Conservation (phyloP, 2,797 vertebrate genomes). For the Loris lydekkerianus region DNA sequence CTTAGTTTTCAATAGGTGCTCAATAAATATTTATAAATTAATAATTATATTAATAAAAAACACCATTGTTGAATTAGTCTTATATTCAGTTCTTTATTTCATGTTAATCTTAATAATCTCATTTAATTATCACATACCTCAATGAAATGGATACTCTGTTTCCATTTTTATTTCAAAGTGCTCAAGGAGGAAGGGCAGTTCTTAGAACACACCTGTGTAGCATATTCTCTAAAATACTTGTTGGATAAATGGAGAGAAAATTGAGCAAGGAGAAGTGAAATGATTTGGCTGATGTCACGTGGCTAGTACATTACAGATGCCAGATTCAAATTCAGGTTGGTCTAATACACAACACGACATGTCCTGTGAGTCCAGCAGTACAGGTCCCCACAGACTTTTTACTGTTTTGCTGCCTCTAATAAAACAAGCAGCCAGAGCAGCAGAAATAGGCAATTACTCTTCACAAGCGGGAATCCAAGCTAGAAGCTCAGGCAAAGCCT, state of each 20-base stretch:
- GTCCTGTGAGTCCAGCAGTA: background rate
- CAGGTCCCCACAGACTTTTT: background rate
- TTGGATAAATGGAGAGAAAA: background rate
- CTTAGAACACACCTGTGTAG: background rate
- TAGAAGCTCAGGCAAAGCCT: background rate
- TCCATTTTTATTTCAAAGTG: background rate
- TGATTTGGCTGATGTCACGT: background rate
- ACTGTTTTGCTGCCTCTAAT: background rate
- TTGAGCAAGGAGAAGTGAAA: background rate
- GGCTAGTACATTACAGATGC: background rate
- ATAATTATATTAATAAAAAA: background rate
- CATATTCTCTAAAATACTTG: constrained; percentile 28
- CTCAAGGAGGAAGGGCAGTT: background rate
- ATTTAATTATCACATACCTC: constrained; percentile 35
- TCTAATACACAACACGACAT: background rate
- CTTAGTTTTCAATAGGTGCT: background rate
- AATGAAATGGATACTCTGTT: background rate
- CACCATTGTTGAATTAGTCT: background rate
- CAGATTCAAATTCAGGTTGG: constrained; percentile 41
- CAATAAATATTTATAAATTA: constrained; percentile 12
- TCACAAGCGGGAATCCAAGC: background rate
- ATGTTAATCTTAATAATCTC: constrained; percentile 4
- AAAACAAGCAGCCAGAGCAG: background rate
- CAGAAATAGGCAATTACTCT: background rate
- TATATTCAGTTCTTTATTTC: constrained; percentile 25